Evolutionary conservation across 2,113 vertebrate species (phyloP).

Genomic region (Lagopus muta): DNA sequence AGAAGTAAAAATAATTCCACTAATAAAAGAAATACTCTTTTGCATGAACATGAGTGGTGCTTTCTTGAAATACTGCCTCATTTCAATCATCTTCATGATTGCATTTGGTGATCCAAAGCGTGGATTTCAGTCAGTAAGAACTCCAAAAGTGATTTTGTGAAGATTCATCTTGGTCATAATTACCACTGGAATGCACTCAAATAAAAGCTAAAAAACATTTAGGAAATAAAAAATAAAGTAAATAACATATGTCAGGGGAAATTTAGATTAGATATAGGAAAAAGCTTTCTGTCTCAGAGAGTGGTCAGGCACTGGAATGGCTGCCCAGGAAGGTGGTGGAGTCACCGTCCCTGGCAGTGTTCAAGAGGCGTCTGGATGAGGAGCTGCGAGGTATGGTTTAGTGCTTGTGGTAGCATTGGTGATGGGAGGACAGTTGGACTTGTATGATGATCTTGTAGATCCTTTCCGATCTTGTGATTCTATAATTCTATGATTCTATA

Average conservation of each 20-base stretch:
- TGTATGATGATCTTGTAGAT: no score
- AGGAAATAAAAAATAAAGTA: not conserved
- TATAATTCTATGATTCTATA: no score
- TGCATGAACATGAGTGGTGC: not conserved
- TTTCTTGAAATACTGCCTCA: not conserved
- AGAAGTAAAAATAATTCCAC: not conserved
- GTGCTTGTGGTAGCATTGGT: no score
- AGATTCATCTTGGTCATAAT: not conserved
- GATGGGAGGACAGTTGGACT: no score
- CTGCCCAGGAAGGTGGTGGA: no score
- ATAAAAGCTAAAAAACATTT: not conserved
- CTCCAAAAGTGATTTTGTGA: not conserved
- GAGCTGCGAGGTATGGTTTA: no score
- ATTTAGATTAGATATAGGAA: no score
- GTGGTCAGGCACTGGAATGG: no score
- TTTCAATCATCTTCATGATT: not conserved
- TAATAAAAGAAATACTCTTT: not conserved
- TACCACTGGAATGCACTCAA: fast-evolving
- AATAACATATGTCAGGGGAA: not conserved
- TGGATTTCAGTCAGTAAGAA: not conserved
- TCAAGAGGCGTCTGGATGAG: no score
- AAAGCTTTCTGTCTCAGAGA: no score
- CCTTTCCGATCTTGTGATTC: no score
- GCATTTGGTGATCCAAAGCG: not conserved
- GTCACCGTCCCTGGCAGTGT: no score